Conservation (phyloP, 2,888 invertebrate species). For the Eupsilia transversa region DNA sequence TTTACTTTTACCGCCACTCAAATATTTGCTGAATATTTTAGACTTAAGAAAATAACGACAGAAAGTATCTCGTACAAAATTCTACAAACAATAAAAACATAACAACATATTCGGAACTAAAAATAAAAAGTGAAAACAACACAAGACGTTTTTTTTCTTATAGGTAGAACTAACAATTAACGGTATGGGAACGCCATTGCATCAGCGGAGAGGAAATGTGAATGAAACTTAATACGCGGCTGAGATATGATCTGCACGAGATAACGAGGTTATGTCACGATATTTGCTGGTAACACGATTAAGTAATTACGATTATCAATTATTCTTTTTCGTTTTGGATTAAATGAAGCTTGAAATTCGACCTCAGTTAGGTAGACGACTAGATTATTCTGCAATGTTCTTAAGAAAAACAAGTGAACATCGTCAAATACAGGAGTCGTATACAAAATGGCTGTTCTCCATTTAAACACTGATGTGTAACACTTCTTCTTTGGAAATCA, state of each 20-base stretch:
- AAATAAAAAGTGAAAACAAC: constrained; percentile 66
- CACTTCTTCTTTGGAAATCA: too few relatives aligned
- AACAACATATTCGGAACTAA: constrained; percentile 15
- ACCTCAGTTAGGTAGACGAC: not conserved
- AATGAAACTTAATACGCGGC: constrained; percentile 79
- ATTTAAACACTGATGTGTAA: too few relatives aligned
- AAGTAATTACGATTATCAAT: constrained; percentile 61
- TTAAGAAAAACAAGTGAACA: not conserved
- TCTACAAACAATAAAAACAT: constrained; percentile 36
- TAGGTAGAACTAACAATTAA: constrained; percentile 54
- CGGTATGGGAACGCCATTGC: constrained; percentile 79
- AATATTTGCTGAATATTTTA: not conserved
- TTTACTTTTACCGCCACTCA: not conserved
- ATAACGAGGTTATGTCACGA: constrained; percentile 65
- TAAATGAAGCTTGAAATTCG: constrained; percentile 1
- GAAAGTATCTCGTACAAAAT: constrained; percentile 19
- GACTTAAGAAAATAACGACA: not conserved
- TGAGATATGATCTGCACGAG: constrained; percentile 60
- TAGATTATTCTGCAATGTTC: not conserved
- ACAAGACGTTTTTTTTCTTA: constrained; percentile 43
- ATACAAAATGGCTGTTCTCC: not conserved
- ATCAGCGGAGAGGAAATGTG: constrained; percentile 81
- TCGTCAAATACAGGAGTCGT: not conserved
- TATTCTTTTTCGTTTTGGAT: constrained; percentile 26
- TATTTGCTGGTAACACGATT: constrained; percentile 56